phyloP scores from a whole-genome alignment of 2,888 invertebrate species.

The Diabrotica balteata region DNA sequence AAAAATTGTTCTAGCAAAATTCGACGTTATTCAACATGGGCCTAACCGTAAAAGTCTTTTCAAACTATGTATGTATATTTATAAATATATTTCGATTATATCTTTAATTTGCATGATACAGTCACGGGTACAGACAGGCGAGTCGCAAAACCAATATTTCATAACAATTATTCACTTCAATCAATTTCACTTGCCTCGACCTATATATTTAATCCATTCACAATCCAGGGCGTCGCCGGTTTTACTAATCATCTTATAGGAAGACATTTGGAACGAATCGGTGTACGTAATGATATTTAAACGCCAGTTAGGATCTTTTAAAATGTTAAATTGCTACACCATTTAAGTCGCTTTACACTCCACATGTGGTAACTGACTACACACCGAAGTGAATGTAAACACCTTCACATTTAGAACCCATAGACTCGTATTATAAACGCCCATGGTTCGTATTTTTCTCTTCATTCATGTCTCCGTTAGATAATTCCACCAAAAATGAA shows the following conservation, averaged over 20 bases:
- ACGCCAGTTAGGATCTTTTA: conserved; percentile 12
- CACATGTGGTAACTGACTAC: conserved; percentile 25
- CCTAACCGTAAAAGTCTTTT: too few relatives aligned
- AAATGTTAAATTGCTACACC: conserved; percentile 20
- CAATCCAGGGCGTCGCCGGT: too few relatives aligned
- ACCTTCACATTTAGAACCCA: conserved; percentile 25
- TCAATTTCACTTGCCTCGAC: too few relatives aligned
- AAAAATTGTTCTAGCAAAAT: too few relatives aligned
- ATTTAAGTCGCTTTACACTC: conserved; percentile 26
- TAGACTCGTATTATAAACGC: conserved; percentile 26
- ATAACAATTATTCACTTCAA: too few relatives aligned
- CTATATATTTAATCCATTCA: too few relatives aligned
- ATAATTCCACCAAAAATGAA: conserved; percentile 21
- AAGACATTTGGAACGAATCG: conserved; percentile 15
- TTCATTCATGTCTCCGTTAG: neutral
- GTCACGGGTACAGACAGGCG: too few relatives aligned
- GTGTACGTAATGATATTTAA: conserved; percentile 18
- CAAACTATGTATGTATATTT: too few relatives aligned
- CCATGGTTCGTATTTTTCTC: conserved; percentile 11
- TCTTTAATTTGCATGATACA: too few relatives aligned
- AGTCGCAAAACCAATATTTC: too few relatives aligned
- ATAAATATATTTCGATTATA: too few relatives aligned
- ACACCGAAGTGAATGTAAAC: conserved; percentile 28
- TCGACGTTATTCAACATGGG: too few relatives aligned
- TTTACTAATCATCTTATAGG: conserved; percentile 5